These are phyloP conservation scores for Phalacrocorax pelagicus DNA, from an alignment of 2,113 vertebrate genomes.

Conservation along the genomic window DNA sequence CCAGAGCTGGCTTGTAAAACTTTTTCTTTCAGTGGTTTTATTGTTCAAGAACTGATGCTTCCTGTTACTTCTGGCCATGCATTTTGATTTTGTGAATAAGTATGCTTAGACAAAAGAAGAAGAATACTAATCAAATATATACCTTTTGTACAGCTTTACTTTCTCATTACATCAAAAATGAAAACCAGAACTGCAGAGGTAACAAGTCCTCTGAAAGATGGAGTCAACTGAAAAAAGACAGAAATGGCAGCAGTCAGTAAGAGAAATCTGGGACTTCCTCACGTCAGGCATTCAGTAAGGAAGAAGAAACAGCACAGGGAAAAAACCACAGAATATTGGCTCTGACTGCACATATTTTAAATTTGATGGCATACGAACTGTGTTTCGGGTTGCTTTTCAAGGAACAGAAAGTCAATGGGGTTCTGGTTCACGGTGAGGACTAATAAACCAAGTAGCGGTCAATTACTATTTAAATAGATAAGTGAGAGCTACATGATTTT, in stretches of 20 bases:
- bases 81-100: slow-evolving; percentile 5
- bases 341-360: background rate
- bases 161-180: background rate
- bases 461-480: background rate
- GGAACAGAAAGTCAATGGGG: background rate
- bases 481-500: background rate
- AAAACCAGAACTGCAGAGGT: background rate
- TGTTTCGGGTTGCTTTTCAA: background rate
- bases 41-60: slow-evolving; percentile 39
- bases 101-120: background rate
- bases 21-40: slow-evolving; percentile 40
- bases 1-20: slow-evolving; percentile 34
- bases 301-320: background rate
- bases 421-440: background rate
- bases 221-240: background rate
- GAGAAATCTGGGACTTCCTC: background rate
- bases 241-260: background rate
- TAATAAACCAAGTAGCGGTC: background rate
- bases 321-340: background rate
- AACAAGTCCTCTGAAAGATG: background rate
- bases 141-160: background rate
- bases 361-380: background rate
- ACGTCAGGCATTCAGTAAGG: background rate
- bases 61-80: slow-evolving; percentile 6
- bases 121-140: background rate